Evolutionary conservation across 2,797 vertebrate genomes (phyloP).

Genomic region (Sphenopsis melanotis): DNA sequence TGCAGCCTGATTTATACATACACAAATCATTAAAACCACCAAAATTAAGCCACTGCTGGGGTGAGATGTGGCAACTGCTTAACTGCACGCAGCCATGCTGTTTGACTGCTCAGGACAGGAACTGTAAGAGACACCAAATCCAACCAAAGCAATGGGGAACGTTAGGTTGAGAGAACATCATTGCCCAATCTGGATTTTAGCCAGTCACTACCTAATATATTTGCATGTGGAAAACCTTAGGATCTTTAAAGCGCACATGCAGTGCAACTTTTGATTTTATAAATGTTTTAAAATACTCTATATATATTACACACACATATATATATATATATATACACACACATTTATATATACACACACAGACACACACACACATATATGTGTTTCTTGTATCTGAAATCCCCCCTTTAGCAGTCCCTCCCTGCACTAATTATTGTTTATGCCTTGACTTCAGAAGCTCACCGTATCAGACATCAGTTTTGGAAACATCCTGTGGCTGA

Average conservation of each 20-base stretch:
- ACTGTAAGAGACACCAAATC: neutral
- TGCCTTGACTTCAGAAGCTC: conserved; percentile 55
- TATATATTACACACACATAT: neutral
- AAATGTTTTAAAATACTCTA: neutral
- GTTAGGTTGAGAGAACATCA: neutral
- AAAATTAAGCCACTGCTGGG: conserved; percentile 36
- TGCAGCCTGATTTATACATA: conserved; percentile 11
- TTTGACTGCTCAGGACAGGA: neutral
- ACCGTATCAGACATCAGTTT: conserved; percentile 52
- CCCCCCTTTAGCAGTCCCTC: conserved; percentile 26
- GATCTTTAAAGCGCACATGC: neutral
- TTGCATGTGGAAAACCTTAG: neutral
- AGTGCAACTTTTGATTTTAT: neutral
- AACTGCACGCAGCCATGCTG: neutral
- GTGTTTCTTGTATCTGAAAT: conserved; percentile 6
- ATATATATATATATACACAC: too few species aligned
- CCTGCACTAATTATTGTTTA: conserved; percentile 65
- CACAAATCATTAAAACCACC: conserved; percentile 52
- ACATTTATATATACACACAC: too few species aligned
- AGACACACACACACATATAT: neutral
- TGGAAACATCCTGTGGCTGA: conserved; percentile 62
- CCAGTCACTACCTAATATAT: neutral
- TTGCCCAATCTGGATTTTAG: conserved; percentile 7
- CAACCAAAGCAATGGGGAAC: neutral
- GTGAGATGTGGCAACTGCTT: conserved; percentile 16